Evolutionary conservation across 1,140 invertebrate genomes (phyloP).

Genomic region (Drosophila pruinosa): DNA sequence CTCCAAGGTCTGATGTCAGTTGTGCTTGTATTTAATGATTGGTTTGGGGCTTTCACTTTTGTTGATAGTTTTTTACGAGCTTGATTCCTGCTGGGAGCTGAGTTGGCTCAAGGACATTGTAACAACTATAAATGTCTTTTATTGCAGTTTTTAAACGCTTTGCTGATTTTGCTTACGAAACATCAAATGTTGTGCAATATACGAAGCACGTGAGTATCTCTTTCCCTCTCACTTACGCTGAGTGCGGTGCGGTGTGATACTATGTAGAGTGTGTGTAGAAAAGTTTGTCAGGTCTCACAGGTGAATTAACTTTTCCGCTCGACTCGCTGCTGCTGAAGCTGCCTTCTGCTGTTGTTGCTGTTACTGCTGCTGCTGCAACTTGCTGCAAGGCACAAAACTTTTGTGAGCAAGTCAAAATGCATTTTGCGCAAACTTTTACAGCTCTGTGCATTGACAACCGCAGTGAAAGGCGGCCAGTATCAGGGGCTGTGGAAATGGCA

Average conservation of each 20-base stretch:
- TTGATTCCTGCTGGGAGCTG: slow-evolving; percentile 26
- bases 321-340: slow-evolving; percentile 42
- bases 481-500: not conserved
- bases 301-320: slow-evolving; percentile 78
- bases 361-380: slow-evolving; percentile 16
- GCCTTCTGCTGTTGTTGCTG: slow-evolving; percentile 3
- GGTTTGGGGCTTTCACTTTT: slow-evolving; percentile 34
- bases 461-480: slow-evolving; percentile 26
- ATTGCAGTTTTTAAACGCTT: slow-evolving; percentile 79
- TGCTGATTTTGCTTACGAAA: slow-evolving; percentile 68
- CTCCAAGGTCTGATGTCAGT: slow-evolving; percentile 3
- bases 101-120: slow-evolving; percentile 60
- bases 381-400: slow-evolving; percentile 58
- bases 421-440: slow-evolving; percentile 67
- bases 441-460: slow-evolving; percentile 70
- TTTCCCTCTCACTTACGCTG: not conserved
- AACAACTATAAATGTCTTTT: slow-evolving; percentile 73
- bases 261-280: slow-evolving; percentile 35
- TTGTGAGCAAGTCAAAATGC: slow-evolving; percentile 72
- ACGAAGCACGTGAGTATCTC: slow-evolving; percentile 6
- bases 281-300: slow-evolving; percentile 77
- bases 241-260: not conserved
- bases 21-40: slow-evolving; percentile 39
- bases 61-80: slow-evolving; percentile 39
- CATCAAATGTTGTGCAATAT: slow-evolving; percentile 64